phyloP scores from a whole-genome alignment of 92 coral and sea anemone genomes.

The Parazoanthus atlanticus region DNA sequence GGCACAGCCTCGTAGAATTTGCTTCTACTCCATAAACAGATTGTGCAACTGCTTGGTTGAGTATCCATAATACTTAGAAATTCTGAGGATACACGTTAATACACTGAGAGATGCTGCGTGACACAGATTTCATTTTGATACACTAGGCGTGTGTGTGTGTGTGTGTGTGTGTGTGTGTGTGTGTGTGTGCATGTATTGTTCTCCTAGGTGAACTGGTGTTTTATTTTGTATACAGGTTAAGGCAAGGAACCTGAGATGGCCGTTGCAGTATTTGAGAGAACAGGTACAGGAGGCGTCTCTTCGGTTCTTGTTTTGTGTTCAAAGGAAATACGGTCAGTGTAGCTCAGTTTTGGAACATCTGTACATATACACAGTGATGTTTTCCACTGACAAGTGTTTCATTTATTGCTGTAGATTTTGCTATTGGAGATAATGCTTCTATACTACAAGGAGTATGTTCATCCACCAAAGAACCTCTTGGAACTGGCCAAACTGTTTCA shows the following conservation, averaged over 20 bases:
- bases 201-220: neutral
- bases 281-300: conserved; percentile 59
- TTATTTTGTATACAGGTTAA: conserved; percentile 42
- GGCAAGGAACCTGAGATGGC: conserved; percentile 68
- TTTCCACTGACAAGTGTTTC: neutral
- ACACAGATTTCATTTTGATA: neutral
- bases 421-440: conserved; percentile 86
- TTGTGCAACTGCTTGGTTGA: no score
- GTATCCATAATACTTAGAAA: no score
- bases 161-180: neutral
- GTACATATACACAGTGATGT: neutral
- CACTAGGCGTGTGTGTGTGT: neutral
- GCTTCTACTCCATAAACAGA: no score
- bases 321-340: neutral
- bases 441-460: conserved; percentile 82
- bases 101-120: no score
- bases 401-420: conserved; percentile 57
- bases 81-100: no score
- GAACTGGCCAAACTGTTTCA: conserved; percentile 90
- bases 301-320: neutral
- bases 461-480: conserved; percentile 67
- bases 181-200: neutral
- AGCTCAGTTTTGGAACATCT: neutral
- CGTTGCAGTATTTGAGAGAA: conserved; percentile 80
- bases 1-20: no score